Conservation (phyloP, 1,140 invertebrate species). For the Aphelinus certus region DNA sequence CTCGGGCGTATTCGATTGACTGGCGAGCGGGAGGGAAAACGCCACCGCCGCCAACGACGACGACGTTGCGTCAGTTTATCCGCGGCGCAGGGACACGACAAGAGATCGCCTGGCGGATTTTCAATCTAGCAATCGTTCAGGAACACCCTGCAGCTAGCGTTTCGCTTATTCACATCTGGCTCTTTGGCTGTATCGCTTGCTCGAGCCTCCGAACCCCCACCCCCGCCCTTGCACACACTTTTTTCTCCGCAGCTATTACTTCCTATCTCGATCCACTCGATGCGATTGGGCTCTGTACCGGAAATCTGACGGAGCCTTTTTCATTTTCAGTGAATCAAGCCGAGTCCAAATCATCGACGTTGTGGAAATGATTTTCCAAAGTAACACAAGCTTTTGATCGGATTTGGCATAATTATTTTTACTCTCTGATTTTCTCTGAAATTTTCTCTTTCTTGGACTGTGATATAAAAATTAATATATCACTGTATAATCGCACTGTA, state of each 20-base stretch:
- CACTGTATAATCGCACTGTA: no score
- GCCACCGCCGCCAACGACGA: neutral
- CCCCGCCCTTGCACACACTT: neutral
- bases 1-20: conserved; percentile 3
- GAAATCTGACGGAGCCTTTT: no score
- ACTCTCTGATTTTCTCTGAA: no score
- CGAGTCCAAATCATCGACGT: no score
- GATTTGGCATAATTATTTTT: no score
- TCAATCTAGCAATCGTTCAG: conserved; percentile 34
- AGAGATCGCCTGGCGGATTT: conserved; percentile 34
- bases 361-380: no score
- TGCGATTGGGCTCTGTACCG: no score
- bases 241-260: neutral
- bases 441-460: no score
- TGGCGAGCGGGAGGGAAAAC: neutral
- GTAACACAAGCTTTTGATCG: no score
- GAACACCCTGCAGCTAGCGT: conserved; percentile 17
- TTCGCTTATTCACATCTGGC: conserved; percentile 25
- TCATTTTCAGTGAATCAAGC: no score
- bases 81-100: neutral
- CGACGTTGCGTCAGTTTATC: neutral
- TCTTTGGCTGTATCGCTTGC: no score
- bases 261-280: neutral
- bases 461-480: no score
- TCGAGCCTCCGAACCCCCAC: conserved; percentile 25